Conservation (phyloP, 2,888 invertebrate species). For the Limenitis arthemis region DNA sequence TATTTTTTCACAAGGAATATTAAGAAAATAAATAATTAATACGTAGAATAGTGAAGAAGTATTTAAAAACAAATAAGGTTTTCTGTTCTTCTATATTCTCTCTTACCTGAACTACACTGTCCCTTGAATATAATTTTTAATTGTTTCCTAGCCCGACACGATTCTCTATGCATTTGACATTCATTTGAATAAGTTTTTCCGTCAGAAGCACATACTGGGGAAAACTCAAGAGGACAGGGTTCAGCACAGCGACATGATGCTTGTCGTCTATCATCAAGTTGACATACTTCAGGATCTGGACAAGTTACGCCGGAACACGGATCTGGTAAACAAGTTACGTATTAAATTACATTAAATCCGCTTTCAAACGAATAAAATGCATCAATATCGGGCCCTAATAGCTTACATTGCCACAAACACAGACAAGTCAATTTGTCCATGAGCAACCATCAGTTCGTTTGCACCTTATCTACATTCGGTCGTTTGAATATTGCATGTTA, state of each 20-base stretch:
- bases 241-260: conserved; percentile 88
- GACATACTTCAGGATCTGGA: conserved; percentile 87
- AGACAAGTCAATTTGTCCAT: too few species aligned
- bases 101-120: conserved; percentile 83
- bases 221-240: conserved; percentile 83
- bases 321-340: conserved; percentile 69
- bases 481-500: too few species aligned
- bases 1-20: too few species aligned
- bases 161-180: conserved; percentile 86
- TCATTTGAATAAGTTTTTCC: conserved; percentile 89
- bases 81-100: not conserved
- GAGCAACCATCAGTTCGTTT: too few species aligned
- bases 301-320: conserved; percentile 88
- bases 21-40: too few species aligned
- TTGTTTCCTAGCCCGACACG: conserved; percentile 82
- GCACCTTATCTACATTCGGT: too few species aligned
- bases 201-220: conserved; percentile 84
- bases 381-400: too few species aligned
- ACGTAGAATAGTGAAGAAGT: too few species aligned
- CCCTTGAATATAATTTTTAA: conserved; percentile 86
- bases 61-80: too few species aligned
- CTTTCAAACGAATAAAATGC: too few species aligned
- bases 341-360: too few species aligned
- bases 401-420: too few species aligned
- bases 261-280: conserved; percentile 82